Evolutionary conservation across 2,797 vertebrate species (phyloP).

Genomic region (Onychomys torridus): DNA sequence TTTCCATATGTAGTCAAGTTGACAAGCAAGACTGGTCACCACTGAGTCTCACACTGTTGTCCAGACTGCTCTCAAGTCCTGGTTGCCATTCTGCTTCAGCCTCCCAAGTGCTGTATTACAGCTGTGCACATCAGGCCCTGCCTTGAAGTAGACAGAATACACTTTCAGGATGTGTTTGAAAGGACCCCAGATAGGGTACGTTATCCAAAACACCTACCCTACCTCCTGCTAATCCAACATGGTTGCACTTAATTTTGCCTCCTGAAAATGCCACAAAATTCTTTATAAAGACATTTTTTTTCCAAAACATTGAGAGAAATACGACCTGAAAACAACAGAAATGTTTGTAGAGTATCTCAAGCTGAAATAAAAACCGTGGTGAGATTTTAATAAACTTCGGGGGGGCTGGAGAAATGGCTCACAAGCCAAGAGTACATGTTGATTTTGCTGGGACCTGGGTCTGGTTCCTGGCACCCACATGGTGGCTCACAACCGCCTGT

Average conservation of each 20-base stretch:
- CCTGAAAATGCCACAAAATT: conserved; percentile 8
- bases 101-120: not conserved
- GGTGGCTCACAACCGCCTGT: not conserved
- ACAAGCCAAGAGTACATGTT: not conserved
- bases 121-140: not conserved
- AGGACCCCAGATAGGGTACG: not conserved
- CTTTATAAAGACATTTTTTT: conserved; percentile 49
- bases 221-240: not conserved
- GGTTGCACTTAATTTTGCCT: not conserved
- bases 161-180: not conserved
- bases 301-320: conserved; percentile 51
- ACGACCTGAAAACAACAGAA: conserved; percentile 11
- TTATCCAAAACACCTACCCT: not conserved
- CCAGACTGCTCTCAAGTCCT: not conserved
- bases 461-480: no score
- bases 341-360: not conserved
- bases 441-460: not conserved
- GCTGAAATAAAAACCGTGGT: not conserved
- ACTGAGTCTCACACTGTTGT: not conserved
- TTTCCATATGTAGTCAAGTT: not conserved
- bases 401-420: not conserved
- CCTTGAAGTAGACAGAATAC: not conserved
- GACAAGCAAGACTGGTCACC: not conserved
- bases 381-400: not conserved
- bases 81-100: not conserved